Evolutionary conservation across 2,888 invertebrate genomes (phyloP).

Genomic region (Ophonus ardosiacus): DNA sequence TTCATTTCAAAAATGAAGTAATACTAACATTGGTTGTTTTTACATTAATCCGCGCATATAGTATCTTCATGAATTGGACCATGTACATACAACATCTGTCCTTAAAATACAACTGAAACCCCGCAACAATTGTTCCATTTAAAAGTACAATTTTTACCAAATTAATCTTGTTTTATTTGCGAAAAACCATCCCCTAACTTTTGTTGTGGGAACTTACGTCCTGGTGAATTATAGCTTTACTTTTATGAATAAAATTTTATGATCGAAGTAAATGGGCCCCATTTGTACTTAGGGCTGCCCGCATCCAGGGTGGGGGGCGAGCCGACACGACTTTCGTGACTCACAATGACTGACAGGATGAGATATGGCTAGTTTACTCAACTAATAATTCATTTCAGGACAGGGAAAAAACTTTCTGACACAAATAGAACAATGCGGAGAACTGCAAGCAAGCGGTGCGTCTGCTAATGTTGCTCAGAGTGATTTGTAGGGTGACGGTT

Average conservation of each 20-base stretch:
- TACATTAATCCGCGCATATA: too few relatives aligned
- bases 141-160: neutral
- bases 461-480: neutral
- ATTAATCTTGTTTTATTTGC: neutral
- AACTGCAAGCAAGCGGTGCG: slow-evolving; percentile 67
- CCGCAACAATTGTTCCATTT: too few relatives aligned
- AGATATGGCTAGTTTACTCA: slow-evolving; percentile 76
- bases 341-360: slow-evolving; percentile 75
- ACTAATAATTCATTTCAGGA: slow-evolving; percentile 76
- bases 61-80: too few relatives aligned
- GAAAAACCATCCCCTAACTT: neutral
- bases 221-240: slow-evolving; percentile 58
- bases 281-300: slow-evolving; percentile 50
- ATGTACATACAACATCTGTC: too few relatives aligned
- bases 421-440: slow-evolving; percentile 73
- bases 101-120: too few relatives aligned
- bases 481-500: neutral
- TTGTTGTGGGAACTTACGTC: neutral
- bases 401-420: slow-evolving; percentile 71
- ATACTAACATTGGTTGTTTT: too few relatives aligned
- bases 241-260: slow-evolving; percentile 64
- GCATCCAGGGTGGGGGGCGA: slow-evolving; percentile 20
- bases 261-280: slow-evolving; percentile 60
- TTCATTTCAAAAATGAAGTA: too few relatives aligned
- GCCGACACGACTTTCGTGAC: slow-evolving; percentile 69